Conservation (phyloP, 2,888 invertebrate genomes). For the Caradrina clavipalpis region DNA sequence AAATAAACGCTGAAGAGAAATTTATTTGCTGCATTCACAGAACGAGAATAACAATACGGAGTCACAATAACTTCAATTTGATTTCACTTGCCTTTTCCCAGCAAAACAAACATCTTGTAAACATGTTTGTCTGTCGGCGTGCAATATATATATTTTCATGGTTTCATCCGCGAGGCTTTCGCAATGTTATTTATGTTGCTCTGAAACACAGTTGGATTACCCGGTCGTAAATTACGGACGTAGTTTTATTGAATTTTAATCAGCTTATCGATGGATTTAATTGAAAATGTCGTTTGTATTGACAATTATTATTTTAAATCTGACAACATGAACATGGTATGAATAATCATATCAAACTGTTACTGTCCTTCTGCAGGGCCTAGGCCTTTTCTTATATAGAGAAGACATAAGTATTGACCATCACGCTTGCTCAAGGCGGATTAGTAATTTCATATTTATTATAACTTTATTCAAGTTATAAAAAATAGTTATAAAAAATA, state of each 20-base stretch:
- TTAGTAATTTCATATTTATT: too few relatives aligned
- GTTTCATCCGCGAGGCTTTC: constrained; percentile 44
- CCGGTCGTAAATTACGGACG: constrained; percentile 40
- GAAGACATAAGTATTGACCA: too few relatives aligned
- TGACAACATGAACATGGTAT: too few relatives aligned
- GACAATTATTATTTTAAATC: background rate
- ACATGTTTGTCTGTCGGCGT: constrained; percentile 79
- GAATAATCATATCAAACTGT: too few relatives aligned
- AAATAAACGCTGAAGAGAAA: constrained; percentile 69
- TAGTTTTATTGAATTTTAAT: constrained; percentile 46
- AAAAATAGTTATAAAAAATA: too few relatives aligned
- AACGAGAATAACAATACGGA: constrained; percentile 71
- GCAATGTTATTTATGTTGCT: constrained; percentile 48
- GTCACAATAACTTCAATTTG: constrained; percentile 75
- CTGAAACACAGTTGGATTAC: constrained; percentile 37
- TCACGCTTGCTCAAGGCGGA: too few relatives aligned
- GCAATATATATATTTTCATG: constrained; percentile 52
- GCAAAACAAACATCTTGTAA: constrained; percentile 71
- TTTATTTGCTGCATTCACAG: constrained; percentile 71
- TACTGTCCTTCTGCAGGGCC: too few relatives aligned
- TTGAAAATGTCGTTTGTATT: background rate
- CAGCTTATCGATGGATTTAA: constrained; percentile 12
- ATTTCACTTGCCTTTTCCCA: constrained; percentile 66
- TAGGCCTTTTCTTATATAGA: too few relatives aligned
- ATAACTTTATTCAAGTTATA: too few relatives aligned